These are phyloP conservation scores for Diplosoma virens DNA, from an alignment of 23 tunicate species.

Conservation along the genomic window DNA sequence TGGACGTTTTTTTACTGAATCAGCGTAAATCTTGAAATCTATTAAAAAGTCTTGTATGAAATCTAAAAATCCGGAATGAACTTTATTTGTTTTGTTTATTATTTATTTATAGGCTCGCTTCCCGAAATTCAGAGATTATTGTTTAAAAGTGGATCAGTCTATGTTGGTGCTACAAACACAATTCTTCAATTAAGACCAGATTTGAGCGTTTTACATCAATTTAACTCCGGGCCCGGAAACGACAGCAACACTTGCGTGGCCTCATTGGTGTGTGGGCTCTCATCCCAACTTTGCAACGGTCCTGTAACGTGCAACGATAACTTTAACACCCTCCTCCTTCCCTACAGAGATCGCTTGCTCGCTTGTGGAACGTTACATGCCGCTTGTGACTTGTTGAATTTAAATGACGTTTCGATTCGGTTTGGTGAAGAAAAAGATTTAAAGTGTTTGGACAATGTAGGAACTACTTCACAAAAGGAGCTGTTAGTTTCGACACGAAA, in stretches of 20 bases:
- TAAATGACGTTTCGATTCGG: conserved; percentile 18
- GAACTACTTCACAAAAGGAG: background rate
- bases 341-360: conserved; percentile 45
- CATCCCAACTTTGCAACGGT: background rate
- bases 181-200: conserved; percentile 38
- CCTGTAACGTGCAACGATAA: conserved; percentile 31
- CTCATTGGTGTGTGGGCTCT: conserved; percentile 1
- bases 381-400: conserved; percentile 43
- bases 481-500: background rate
- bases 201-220: background rate
- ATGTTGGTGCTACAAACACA: conserved; percentile 68
- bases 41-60: too few relatives aligned
- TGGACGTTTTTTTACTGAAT: too few relatives aligned
- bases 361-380: conserved; percentile 59
- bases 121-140: background rate
- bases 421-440: background rate
- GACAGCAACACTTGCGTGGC: conserved; percentile 40
- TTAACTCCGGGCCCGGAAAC: conserved; percentile 35
- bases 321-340: conserved; percentile 35
- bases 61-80: too few relatives aligned
- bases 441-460: background rate
- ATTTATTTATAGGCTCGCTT: too few relatives aligned
- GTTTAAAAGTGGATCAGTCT: background rate
- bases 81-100: too few relatives aligned
- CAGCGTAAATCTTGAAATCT: too few relatives aligned